Conservation (phyloP, 2,113 vertebrate genomes). For the Coturnix japonica region DNA sequence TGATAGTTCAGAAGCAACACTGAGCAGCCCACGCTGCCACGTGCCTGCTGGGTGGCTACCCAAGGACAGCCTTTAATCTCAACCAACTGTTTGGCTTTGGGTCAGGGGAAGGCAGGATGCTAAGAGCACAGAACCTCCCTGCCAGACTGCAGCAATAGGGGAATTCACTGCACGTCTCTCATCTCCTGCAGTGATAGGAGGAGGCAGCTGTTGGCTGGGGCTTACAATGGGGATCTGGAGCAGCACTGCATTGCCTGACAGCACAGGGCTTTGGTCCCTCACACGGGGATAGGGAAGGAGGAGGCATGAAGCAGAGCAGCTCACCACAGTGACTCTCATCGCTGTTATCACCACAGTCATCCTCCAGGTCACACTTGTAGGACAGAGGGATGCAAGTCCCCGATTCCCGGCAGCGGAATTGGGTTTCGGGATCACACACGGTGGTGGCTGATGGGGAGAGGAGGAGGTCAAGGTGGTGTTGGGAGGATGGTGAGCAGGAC, state of each 20-base stretch:
- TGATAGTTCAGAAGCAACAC: not conserved
- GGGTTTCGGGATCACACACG: constrained; percentile 86
- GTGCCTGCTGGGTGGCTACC: not conserved
- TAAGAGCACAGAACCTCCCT: fast-evolving
- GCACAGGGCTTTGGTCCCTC: fast-evolving
- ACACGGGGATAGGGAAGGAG: not conserved
- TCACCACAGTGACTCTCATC: constrained; percentile 94
- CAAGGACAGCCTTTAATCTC: not conserved
- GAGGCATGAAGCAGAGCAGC: not conserved
- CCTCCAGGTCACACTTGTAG: constrained; percentile 98
- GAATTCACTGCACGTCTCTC: fast-evolving
- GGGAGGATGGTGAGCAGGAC: not conserved
- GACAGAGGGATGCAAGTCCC: constrained; percentile 94
- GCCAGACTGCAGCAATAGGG: fast-evolving
- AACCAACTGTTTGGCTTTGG: not conserved
- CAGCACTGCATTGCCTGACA: not conserved
- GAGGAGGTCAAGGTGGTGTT: not conserved
- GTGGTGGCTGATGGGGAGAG: constrained; percentile 83
- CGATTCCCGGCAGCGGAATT: constrained; percentile 92
- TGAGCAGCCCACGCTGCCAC: not conserved
- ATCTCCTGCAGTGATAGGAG: not conserved
- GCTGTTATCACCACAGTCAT: constrained; percentile 97
- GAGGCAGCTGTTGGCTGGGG: not conserved
- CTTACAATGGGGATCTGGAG: not conserved
- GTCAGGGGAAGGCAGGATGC: fast-evolving